phyloP scores from a whole-genome alignment of 2,888 invertebrate genomes.

The Ochropleura plecta region DNA sequence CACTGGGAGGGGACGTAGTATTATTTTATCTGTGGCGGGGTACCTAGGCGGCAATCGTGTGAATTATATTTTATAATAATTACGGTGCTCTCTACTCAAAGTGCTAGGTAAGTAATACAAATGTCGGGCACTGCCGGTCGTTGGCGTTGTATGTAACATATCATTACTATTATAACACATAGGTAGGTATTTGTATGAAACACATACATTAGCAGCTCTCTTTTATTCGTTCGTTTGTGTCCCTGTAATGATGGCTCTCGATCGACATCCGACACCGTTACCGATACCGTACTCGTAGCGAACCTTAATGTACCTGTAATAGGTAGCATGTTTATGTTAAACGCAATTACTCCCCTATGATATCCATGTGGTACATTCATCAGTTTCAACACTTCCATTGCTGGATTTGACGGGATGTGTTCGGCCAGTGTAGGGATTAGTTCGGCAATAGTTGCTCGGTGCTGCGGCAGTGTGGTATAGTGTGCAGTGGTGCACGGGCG shows the following conservation, averaged over 20 bases:
- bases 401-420: neutral
- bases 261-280: slow-evolving; percentile 63
- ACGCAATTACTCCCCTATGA: slow-evolving; percentile 23
- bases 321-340: slow-evolving; percentile 61
- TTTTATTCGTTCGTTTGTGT: neutral
- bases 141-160: neutral
- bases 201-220: slow-evolving; percentile 10
- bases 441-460: slow-evolving; percentile 11
- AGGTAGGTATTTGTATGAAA: neutral
- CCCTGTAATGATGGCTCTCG: slow-evolving; percentile 36
- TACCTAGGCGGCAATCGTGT: neutral
- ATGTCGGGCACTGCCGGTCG: neutral
- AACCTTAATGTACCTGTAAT: slow-evolving; percentile 59
- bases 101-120: slow-evolving; percentile 28
- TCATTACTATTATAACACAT: slow-evolving; percentile 31
- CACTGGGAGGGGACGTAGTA: no score
- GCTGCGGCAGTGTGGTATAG: neutral
- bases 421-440: no score
- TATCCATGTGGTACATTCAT: neutral
- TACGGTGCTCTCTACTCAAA: neutral
- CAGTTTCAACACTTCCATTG: neutral
- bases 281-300: slow-evolving; percentile 66
- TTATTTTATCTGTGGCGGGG: no score
- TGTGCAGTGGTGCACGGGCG: slow-evolving; percentile 15
- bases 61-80: slow-evolving; percentile 31